These are phyloP conservation scores for Hoplostethus mediterraneus DNA, from an alignment of 2,797 vertebrate genomes.

Conservation along the genomic window DNA sequence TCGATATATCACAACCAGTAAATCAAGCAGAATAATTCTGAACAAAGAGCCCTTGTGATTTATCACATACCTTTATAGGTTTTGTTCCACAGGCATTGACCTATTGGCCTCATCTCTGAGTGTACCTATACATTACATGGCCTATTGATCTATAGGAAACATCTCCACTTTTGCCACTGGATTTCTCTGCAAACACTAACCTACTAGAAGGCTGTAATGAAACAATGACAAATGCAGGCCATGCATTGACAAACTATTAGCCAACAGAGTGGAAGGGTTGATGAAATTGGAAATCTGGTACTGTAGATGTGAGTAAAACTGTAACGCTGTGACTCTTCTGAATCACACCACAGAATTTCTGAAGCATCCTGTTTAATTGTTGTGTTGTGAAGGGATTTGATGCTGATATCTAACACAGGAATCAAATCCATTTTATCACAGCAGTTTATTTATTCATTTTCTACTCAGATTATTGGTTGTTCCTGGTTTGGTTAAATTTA, in stretches of 20 bases:
- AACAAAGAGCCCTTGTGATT: not conserved
- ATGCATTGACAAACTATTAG: not conserved
- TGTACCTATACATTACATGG: not conserved
- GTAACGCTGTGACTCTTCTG: no score
- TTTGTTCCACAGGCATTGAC: not conserved
- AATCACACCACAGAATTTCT: no score
- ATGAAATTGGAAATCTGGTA: not conserved
- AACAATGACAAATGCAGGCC: slow-evolving; percentile 15
- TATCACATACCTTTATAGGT: not conserved
- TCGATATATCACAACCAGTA: not conserved
- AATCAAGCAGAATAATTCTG: slow-evolving; percentile 3
- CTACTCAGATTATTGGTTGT: not conserved
- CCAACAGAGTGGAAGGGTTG: not conserved
- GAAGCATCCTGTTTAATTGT: no score
- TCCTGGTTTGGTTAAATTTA: not conserved
- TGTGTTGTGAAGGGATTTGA: not conserved
- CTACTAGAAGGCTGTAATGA: slow-evolving; percentile 9
- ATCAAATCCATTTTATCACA: not conserved
- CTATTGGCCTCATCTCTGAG: not conserved
- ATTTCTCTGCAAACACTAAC: not conserved
- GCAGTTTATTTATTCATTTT: not conserved
- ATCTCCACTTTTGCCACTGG: slow-evolving; percentile 1
- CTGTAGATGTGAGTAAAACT: no score
- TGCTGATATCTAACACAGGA: not conserved
- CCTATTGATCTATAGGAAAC: slow-evolving; percentile 20